These are phyloP conservation scores for Oxyura jamaicensis DNA, from an alignment of 2,113 vertebrate species.

Conservation along the genomic window DNA sequence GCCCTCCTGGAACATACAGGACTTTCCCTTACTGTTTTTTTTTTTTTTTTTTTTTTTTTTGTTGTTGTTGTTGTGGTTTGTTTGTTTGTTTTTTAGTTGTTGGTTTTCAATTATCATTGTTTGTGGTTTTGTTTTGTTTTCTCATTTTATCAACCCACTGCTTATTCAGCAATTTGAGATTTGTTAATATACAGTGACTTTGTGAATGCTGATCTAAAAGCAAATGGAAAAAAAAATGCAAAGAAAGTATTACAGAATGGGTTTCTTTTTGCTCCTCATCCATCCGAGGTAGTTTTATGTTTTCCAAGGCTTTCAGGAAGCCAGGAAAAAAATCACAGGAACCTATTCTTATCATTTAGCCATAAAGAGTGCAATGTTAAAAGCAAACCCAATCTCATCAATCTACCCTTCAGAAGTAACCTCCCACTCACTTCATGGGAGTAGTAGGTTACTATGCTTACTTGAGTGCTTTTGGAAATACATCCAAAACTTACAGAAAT, in stretches of 20 bases:
- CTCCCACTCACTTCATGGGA: neutral
- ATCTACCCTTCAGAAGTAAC: neutral
- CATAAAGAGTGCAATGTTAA: neutral
- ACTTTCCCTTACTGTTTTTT: neutral
- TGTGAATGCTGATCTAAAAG: neutral
- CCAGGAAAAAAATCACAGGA: neutral
- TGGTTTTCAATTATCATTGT: too few species aligned
- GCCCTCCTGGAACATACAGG: neutral
- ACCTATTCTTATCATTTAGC: neutral
- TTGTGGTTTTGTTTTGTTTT: neutral
- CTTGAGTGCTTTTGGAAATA: neutral
- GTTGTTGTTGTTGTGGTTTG: too few species aligned
- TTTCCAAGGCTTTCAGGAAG: neutral
- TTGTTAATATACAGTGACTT: neutral
- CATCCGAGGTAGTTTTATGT: neutral
- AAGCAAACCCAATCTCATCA: neutral
- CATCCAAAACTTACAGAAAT: neutral
- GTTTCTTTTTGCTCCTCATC: neutral
- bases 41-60: neutral
- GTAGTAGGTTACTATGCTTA: neutral
- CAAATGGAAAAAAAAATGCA: neutral
- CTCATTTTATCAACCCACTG: neutral
- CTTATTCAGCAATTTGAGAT: neutral
- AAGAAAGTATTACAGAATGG: neutral
- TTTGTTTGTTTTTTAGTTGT: too few species aligned